These are phyloP conservation scores for Ailurus styani DNA, from an alignment of 2,113 vertebrate genomes.

Conservation along the genomic window DNA sequence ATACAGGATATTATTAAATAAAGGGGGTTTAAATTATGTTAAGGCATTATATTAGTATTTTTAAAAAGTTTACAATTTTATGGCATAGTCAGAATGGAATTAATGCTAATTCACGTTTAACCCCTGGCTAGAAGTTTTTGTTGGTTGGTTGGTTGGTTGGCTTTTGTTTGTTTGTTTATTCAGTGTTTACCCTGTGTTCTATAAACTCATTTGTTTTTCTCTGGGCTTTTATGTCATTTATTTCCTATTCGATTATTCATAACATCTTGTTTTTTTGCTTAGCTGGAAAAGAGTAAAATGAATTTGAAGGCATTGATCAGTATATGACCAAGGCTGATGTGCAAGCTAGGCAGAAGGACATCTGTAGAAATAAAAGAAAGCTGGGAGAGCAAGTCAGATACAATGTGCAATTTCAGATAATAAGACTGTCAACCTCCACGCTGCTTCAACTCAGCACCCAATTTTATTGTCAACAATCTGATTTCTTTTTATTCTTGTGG, in stretches of 20 bases:
- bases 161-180: background rate
- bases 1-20: background rate
- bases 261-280: background rate
- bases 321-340: too few species aligned
- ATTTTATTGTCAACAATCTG: background rate
- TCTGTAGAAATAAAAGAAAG: background rate
- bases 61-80: background rate
- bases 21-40: background rate
- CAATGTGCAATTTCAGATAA: background rate
- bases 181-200: background rate
- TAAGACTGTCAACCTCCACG: background rate
- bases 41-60: background rate
- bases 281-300: background rate
- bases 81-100: background rate
- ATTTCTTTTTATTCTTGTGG: background rate
- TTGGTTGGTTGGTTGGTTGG: background rate
- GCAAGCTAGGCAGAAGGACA: background rate
- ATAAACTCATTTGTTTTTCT: background rate
- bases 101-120: background rate
- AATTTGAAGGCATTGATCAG: background rate
- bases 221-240: background rate
- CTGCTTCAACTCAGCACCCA: background rate
- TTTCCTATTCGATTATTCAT: background rate
- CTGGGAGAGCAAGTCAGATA: background rate
- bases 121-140: background rate